Percentiles rank a stretch among this genome's conserved stretches.
phyloP scores from a whole-genome alignment of 2,113 vertebrate genomes.

The Cettia cetti region DNA sequence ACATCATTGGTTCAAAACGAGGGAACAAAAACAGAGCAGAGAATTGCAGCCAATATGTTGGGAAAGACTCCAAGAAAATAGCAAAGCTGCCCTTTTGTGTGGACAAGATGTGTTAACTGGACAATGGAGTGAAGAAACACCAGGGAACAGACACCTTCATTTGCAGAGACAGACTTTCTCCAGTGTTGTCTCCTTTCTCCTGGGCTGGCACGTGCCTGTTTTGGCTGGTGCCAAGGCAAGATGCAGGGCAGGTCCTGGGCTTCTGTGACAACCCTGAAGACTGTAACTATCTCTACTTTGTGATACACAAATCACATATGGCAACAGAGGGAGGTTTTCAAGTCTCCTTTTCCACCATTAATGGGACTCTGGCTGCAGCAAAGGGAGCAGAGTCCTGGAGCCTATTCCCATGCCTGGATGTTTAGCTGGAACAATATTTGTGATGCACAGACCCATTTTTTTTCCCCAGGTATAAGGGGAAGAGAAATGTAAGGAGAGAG shows the following conservation, averaged over 20 bases:
- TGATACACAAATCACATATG: not conserved
- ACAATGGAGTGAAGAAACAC: not conserved
- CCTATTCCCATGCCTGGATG: not conserved
- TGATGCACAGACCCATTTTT: not conserved
- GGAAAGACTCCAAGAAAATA: not conserved
- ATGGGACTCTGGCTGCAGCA: not conserved
- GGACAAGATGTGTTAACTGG: not conserved
- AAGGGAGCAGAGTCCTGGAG: not conserved
- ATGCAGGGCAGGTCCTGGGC: not conserved
- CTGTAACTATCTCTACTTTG: not conserved
- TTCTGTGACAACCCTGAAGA: not conserved
- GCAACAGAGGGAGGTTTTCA: not conserved
- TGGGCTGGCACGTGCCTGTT: accelerated
- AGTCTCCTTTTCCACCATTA: not conserved
- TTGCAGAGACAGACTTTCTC: not conserved
- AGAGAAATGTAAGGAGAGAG: not conserved
- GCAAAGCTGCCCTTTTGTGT: not conserved
- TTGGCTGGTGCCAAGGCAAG: not conserved
- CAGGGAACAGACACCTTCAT: not conserved
- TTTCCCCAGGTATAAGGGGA: not conserved
- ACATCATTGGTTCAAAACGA: not conserved
- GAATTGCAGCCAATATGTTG: not conserved
- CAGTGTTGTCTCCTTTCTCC: not conserved
- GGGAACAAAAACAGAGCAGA: not conserved
- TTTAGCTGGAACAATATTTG: not conserved